A percentile compares a stretch with the other conserved stretches of the same genome.
Evolutionary conservation across 2,113 vertebrate species (phyloP).

Genomic region (Anolis sagrei): DNA sequence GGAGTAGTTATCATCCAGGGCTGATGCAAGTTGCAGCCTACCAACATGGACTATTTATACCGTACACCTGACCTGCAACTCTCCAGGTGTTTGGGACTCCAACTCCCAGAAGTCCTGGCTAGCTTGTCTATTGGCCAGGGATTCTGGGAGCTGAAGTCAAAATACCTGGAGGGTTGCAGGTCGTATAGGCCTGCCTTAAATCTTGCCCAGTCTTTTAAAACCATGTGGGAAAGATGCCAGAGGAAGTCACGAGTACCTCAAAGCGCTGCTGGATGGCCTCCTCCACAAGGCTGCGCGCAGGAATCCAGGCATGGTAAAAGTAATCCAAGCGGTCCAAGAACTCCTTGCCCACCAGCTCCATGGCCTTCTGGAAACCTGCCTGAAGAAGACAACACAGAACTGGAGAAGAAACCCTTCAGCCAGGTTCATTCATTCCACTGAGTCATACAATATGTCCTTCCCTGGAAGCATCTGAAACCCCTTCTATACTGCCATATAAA

Average conservation of each 20-base stretch:
- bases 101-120: too few species aligned
- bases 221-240: not conserved
- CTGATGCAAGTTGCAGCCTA: too few species aligned
- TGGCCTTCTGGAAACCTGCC: conserved; percentile 86
- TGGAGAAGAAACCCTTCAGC: fast-evolving
- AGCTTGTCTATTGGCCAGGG: too few species aligned
- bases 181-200: not conserved
- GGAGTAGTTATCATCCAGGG: too few species aligned
- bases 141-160: too few species aligned
- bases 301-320: conserved; percentile 88
- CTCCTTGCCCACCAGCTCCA: conserved; percentile 86
- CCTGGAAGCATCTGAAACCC: too few species aligned
- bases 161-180: not conserved
- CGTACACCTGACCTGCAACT: too few species aligned
- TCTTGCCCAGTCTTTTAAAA: too few species aligned
- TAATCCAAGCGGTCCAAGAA: conserved; percentile 88
- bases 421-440: not conserved
- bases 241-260: conserved; percentile 75
- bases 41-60: too few species aligned
- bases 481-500: too few species aligned
- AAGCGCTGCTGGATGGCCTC: conserved; percentile 80
- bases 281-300: conserved; percentile 86
- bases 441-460: too few species aligned
- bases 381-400: conserved; percentile 47
- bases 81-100: too few species aligned